A percentile compares a stretch with the other conserved stretches of the same genome.
Conservation (phyloP, 2,888 invertebrate genomes). For the Melipona bicolor region DNA sequence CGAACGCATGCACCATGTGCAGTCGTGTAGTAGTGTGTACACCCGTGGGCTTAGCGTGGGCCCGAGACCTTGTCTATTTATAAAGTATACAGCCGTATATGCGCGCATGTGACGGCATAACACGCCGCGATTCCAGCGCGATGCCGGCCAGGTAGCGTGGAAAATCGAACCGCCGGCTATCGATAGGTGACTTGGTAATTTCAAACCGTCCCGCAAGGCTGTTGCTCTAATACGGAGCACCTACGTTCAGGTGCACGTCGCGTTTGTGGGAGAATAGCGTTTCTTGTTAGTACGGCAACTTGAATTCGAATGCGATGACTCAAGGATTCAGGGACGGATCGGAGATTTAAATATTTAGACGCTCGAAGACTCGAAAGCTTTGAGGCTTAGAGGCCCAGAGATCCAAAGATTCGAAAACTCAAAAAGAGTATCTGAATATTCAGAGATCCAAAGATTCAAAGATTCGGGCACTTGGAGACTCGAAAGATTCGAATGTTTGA, state of each 20-base stretch:
- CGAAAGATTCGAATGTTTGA: too few relatives aligned
- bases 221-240: neutral
- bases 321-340: too few relatives aligned
- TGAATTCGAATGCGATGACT: too few relatives aligned
- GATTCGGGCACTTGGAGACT: too few relatives aligned
- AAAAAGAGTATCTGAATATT: too few relatives aligned
- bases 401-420: too few relatives aligned
- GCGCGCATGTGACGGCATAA: slow-evolving; percentile 58
- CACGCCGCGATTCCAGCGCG: slow-evolving; percentile 29
- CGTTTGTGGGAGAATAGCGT: neutral
- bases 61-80: slow-evolving; percentile 80
- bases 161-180: slow-evolving; percentile 38
- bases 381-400: too few relatives aligned
- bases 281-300: neutral
- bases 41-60: slow-evolving; percentile 75
- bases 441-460: too few relatives aligned
- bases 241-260: neutral
- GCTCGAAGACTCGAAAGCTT: too few relatives aligned
- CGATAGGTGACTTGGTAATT: slow-evolving; percentile 34
- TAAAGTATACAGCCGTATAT: slow-evolving; percentile 70
- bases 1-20: slow-evolving; percentile 55
- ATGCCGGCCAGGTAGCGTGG: slow-evolving; percentile 33
- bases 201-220: slow-evolving; percentile 31
- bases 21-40: slow-evolving; percentile 31
- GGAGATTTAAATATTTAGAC: too few relatives aligned